A percentile compares a stretch with the other conserved stretches of the same genome.
Evolutionary conservation across 1,140 invertebrate genomes (phyloP).

Genomic region (Eubasilissa regina): DNA sequence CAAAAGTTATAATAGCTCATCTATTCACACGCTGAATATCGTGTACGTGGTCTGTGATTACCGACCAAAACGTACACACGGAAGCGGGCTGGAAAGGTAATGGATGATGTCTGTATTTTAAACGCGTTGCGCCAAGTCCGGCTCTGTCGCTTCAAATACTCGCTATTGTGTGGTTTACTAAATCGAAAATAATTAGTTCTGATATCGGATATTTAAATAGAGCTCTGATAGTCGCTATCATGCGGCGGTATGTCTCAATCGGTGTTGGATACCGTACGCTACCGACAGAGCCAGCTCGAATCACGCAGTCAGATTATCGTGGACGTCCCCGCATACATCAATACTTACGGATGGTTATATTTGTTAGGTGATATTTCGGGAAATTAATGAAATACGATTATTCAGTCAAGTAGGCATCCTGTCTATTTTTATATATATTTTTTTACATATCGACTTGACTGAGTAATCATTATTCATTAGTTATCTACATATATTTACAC

Average conservation of each 20-base stretch:
- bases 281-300: too few species aligned
- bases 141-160: too few species aligned
- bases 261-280: neutral
- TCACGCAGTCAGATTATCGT: neutral
- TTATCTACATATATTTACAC: too few species aligned
- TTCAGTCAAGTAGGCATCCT: neutral
- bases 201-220: slow-evolving; percentile 48
- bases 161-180: slow-evolving; percentile 44
- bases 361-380: neutral
- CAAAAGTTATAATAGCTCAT: too few species aligned
- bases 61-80: too few species aligned
- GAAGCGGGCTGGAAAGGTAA: too few species aligned
- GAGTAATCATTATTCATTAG: too few species aligned
- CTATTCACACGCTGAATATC: too few species aligned
- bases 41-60: too few species aligned
- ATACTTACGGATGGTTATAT: slow-evolving; percentile 13
- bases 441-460: too few species aligned
- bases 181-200: slow-evolving; percentile 55
- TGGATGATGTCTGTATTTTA: neutral
- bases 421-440: too few species aligned
- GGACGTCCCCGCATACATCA: neutral
- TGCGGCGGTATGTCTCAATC: slow-evolving; percentile 50
- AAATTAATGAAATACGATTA: slow-evolving; percentile 7
- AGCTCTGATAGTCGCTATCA: slow-evolving; percentile 36
- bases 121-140: neutral